A percentile compares a stretch with the other conserved stretches of the same genome.
phyloP scores from a whole-genome alignment of 2,113 vertebrate genomes.

The Elaphurus davidianus region DNA sequence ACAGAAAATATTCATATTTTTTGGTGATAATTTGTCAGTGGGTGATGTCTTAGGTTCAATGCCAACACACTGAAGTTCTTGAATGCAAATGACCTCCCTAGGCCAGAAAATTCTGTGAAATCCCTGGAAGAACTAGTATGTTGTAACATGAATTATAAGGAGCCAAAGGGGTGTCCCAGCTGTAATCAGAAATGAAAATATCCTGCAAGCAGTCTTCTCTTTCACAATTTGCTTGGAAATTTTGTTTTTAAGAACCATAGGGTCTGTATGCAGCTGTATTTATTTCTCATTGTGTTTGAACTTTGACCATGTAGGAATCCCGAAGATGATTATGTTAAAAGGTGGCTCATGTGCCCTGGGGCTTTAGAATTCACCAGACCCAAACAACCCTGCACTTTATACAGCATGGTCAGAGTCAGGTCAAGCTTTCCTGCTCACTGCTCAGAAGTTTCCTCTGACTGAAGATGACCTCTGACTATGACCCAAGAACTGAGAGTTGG shows the following conservation, averaged over 20 bases:
- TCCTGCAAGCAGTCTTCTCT: background rate
- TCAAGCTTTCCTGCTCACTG: background rate
- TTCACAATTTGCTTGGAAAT: background rate
- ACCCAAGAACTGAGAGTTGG: background rate
- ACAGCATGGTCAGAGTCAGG: background rate
- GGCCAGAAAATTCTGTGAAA: background rate
- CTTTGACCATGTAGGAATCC: background rate
- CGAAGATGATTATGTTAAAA: background rate
- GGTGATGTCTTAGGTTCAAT: background rate
- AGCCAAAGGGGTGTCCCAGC: background rate
- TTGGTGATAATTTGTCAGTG: background rate
- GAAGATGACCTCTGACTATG: background rate
- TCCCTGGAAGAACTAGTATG: background rate
- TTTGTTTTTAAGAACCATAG: conserved; percentile 3
- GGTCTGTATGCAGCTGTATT: background rate
- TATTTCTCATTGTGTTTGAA: background rate
- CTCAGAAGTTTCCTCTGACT: background rate
- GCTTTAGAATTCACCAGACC: background rate
- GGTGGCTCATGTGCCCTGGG: background rate
- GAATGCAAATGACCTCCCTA: background rate
- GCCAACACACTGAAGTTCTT: background rate
- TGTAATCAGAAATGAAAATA: background rate
- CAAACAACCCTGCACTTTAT: background rate
- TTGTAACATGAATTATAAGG: background rate
- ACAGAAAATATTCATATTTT: background rate